Base-by-base conservation (phyloP, 2,888 invertebrate genomes). In the Hylaea fasciaria region DNA sequence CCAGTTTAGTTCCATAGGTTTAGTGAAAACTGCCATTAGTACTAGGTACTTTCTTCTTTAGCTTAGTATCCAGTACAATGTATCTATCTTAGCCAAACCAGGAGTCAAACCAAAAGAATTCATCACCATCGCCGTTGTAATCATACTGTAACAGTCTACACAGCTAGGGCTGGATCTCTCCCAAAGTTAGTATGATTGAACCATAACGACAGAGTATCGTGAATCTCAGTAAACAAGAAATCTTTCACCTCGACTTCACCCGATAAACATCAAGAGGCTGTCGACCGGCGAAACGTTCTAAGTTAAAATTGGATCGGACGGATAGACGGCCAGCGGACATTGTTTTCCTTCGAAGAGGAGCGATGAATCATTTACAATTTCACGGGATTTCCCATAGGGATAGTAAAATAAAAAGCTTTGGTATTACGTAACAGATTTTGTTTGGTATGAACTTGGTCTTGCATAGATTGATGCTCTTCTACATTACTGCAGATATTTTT, bases 261-360 rank as follows among this genome's bases (percentile, higher is more conserved):
- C 52, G 52, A 52, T 56, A 52, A 48, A 56, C 57, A 57, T 62
- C 22, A 29, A 59, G 48, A 64, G 65, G 65, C 64, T 67, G 59
- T 67, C 65, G 69, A 65, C 65, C 67, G 61, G 51, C 43, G 14
- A 17, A 56, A 57, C 52, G 48, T 48, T 57, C 28, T 54, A 51
- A 53, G 68, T 64, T 66, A 67, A 60, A 65, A 57, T 65, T 62
- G 67, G 60, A 67, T 65, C 69, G 44, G 58, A 69, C 64, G 59
- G 63, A 59, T 59, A 65, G 57, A 57, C 48, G 50, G 47, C 48
- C 45, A 50, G 29, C 63, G 49, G 45, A 58, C 58, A 48, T 59
- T 68, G 65, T 66, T 69, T 56, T 59, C 57, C 50, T 57, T 62
- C 49, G 49, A 62, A 53, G 43, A 40, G 44, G 54, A 53, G 46